Conservation (phyloP, 2,797 vertebrate species). For the Chloroceryle amazona region DNA sequence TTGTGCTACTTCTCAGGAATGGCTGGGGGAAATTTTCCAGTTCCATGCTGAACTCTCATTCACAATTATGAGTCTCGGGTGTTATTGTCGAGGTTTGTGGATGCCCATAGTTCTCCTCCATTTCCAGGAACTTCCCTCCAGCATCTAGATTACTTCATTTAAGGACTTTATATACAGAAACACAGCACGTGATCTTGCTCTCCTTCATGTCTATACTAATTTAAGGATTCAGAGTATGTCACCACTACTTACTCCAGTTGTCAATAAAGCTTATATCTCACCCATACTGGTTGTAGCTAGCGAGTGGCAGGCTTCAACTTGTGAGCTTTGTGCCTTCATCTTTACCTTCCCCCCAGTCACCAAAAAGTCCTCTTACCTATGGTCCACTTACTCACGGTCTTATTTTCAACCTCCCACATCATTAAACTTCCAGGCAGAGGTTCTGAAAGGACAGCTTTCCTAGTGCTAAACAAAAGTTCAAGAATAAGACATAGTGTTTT, state of each 20-base stretch:
- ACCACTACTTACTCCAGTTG: neutral
- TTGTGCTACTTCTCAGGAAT: neutral
- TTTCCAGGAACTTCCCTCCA: neutral
- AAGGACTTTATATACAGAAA: no score
- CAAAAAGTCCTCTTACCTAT: neutral
- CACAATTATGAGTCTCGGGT: accelerated
- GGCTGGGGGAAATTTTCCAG: neutral
- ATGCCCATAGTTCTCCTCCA: neutral
- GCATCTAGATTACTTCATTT: neutral
- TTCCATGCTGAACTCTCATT: neutral
- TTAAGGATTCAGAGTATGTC: neutral
- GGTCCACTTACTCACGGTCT: neutral
- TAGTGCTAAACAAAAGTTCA: neutral
- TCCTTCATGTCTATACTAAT: neutral
- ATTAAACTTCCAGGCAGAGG: neutral
- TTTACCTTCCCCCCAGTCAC: neutral
- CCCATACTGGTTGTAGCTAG: neutral
- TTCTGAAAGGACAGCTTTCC: neutral
- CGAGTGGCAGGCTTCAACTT: neutral
- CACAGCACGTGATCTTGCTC: no score
- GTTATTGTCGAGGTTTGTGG: neutral
- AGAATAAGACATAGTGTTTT: neutral
- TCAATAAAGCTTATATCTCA: neutral
- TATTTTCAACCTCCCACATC: neutral
- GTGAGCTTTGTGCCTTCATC: neutral